A percentile compares a stretch with the other conserved stretches of the same genome.
phyloP scores from a whole-genome alignment of 2,888 invertebrate species.

The Polyploca ridens region DNA sequence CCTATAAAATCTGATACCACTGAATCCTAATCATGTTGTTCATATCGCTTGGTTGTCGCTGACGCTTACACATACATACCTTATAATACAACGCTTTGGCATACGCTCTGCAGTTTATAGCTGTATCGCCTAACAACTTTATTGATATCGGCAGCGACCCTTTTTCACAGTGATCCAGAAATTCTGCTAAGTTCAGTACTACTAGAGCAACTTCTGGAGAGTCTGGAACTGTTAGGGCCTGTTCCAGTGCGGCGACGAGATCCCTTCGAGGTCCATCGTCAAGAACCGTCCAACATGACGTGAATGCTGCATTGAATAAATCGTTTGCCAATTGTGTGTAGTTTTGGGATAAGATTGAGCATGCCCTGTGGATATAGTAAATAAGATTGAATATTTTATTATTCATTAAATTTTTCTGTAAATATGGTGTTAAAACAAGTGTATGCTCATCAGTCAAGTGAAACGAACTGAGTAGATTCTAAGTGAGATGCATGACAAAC shows the following conservation, averaged over 20 bases:
- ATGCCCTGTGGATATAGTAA: slow-evolving; percentile 85
- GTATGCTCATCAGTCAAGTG: too few species aligned
- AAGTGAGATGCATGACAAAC: too few species aligned
- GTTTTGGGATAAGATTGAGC: slow-evolving; percentile 95
- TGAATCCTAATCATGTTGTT: too few species aligned
- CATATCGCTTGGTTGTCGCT: too few species aligned
- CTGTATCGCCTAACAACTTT: slow-evolving; percentile 94
- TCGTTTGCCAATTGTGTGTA: slow-evolving; percentile 97
- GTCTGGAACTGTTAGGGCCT: slow-evolving; percentile 95
- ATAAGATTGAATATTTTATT: not conserved
- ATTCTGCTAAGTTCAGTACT: slow-evolving; percentile 98
- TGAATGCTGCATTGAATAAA: slow-evolving; percentile 98
- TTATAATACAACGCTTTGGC: slow-evolving; percentile 87
- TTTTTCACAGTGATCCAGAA: slow-evolving; percentile 99
- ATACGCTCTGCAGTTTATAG: slow-evolving; percentile 94
- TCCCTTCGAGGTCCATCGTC: slow-evolving; percentile 92
- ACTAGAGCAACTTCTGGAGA: slow-evolving; percentile 97
- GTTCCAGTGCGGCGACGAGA: slow-evolving; percentile 92
- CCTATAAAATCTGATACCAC: too few species aligned
- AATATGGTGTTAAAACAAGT: too few species aligned
- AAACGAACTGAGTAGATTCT: too few species aligned
- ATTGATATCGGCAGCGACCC: slow-evolving; percentile 96
- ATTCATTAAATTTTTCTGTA: not conserved
- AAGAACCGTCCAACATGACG: slow-evolving; percentile 99
- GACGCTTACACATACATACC: slow-evolving; percentile 43